A percentile compares a stretch with the other conserved stretches of the same genome.
Evolutionary conservation across 1,140 invertebrate genomes (phyloP).

Genomic region (Saccostrea cuccullata): DNA sequence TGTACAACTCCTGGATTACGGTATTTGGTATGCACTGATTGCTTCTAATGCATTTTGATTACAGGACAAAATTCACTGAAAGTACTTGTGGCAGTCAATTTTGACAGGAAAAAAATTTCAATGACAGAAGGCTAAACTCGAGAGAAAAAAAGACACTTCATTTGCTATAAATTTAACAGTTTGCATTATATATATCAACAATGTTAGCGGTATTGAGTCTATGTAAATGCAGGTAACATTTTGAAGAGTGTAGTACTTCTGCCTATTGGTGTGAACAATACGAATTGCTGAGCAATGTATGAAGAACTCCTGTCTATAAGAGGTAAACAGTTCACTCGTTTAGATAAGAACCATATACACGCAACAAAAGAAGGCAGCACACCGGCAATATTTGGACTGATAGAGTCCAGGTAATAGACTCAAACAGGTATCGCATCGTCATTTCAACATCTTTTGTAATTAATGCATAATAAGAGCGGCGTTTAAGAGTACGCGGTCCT

Average conservation of each 20-base stretch:
- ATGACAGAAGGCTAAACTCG: neutral
- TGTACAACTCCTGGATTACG: neutral
- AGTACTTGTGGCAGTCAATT: neutral
- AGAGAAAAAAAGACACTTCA: slow-evolving; percentile 20
- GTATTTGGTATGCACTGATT: slow-evolving; percentile 20
- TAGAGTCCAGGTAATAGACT: slow-evolving; percentile 17
- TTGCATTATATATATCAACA: slow-evolving; percentile 12
- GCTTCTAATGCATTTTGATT: neutral
- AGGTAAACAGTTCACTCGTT: slow-evolving; percentile 30
- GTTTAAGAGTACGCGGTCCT: neutral
- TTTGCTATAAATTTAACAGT: slow-evolving; percentile 34
- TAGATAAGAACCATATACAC: slow-evolving; percentile 34
- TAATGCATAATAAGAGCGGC: neutral
- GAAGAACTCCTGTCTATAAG: slow-evolving; percentile 30
- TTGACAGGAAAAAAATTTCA: neutral
- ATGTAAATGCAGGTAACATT: slow-evolving; percentile 19
- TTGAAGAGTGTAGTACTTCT: neutral
- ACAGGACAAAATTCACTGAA: neutral
- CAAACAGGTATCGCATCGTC: slow-evolving; percentile 15
- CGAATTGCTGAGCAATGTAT: slow-evolving; percentile 29
- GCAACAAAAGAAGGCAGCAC: neutral
- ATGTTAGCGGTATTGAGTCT: neutral
- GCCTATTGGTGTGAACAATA: slow-evolving; percentile 5
- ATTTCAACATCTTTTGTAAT: slow-evolving; percentile 29
- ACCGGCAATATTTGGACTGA: slow-evolving; percentile 9